Conservation (phyloP, 2,888 invertebrate species). For the Priapulus caudatus region DNA sequence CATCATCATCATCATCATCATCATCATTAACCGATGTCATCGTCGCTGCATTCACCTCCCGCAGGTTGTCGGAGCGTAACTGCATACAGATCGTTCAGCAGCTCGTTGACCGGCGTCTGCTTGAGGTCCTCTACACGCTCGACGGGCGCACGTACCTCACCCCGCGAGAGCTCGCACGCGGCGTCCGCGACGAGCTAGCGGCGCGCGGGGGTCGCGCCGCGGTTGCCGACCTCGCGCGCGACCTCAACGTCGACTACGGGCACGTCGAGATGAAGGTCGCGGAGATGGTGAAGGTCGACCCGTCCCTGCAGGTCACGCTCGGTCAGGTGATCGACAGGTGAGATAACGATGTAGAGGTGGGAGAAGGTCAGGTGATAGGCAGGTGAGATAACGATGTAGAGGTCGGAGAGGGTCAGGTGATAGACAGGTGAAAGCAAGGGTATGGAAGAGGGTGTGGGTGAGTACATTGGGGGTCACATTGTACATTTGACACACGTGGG, state of each 20-base stretch:
- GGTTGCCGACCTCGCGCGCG: constrained; percentile 72
- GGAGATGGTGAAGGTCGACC: constrained; percentile 53
- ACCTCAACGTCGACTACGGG: constrained; percentile 73
- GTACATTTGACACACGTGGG: too few species aligned
- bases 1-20: too few species aligned
- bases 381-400: too few species aligned
- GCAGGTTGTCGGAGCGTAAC: constrained; percentile 85
- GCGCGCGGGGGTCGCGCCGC: constrained; percentile 65
- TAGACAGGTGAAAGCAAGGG: too few species aligned
- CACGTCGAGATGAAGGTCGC: constrained; percentile 56
- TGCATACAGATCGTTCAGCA: constrained; percentile 89
- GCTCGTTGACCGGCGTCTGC: constrained; percentile 63
- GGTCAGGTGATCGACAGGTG: constrained; percentile 74
- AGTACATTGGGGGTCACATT: too few species aligned
- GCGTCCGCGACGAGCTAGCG: constrained; percentile 80
- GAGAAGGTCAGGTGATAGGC: too few species aligned
- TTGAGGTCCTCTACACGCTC: constrained; percentile 83
- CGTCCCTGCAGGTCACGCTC: constrained; percentile 58
- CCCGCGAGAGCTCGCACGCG: constrained; percentile 69
- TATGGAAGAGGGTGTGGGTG: too few species aligned
- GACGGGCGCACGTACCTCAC: constrained; percentile 98
- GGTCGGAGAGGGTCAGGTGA: too few species aligned
- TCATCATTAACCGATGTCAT: too few species aligned
- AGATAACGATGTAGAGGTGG: constrained; percentile 10
- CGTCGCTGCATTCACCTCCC: too few species aligned